These are phyloP conservation scores for Mastigias papua DNA, from an alignment of 30 jellyfish, hydroid and myxozoan genomes.

Conservation along the genomic window DNA sequence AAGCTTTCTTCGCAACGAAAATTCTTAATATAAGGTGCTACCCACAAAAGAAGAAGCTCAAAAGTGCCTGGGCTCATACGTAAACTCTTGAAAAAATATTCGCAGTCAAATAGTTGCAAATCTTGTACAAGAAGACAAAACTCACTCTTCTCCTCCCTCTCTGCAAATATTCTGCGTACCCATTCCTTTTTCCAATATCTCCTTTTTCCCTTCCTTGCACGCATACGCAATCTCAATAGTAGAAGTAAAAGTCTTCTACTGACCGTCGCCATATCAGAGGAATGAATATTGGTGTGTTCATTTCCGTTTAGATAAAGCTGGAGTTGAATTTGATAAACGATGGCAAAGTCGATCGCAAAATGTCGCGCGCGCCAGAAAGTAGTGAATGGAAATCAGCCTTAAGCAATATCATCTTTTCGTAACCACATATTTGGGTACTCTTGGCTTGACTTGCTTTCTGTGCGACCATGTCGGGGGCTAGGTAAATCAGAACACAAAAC, in stretches of 20 bases:
- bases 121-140: constrained; percentile 14
- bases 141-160: constrained; percentile 35
- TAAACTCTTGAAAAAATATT: not conserved
- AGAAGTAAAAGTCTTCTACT: not conserved
- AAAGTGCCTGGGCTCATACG: constrained; percentile 21
- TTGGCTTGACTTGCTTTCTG: too few relatives aligned
- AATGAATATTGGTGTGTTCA: not conserved
- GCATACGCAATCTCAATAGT: not conserved
- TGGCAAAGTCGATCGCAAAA: not conserved
- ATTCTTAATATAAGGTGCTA: constrained; percentile 25
- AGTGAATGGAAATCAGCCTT: constrained; percentile 8
- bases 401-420: too few relatives aligned
- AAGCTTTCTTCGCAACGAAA: not conserved
- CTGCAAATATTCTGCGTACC: constrained; percentile 1
- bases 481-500: too few relatives aligned
- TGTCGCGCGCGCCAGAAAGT: not conserved
- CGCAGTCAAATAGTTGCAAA: constrained; percentile 20
- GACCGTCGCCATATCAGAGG: not conserved
- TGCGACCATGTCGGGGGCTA: too few relatives aligned
- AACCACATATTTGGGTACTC: too few relatives aligned
- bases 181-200: not conserved
- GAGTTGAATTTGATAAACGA: not conserved
- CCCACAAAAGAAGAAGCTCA: constrained; percentile 46
- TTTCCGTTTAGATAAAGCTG: not conserved
- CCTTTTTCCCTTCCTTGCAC: not conserved